Evolutionary conservation across 2,797 vertebrate species (phyloP).

Genomic region (Lophotriccus pileatus): DNA sequence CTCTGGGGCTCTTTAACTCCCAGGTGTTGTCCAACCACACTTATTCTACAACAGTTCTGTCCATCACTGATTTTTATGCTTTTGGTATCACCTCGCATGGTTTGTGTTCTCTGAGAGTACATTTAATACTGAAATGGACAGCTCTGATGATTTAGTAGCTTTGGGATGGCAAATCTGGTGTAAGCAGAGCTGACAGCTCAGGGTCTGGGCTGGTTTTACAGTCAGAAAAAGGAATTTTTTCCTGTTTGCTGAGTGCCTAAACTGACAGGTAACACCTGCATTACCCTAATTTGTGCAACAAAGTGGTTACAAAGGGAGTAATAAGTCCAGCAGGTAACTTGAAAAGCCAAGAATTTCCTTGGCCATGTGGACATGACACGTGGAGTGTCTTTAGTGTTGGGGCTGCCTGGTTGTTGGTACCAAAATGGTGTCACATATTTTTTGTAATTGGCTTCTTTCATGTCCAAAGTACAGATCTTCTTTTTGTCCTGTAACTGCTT

Average conservation of each 20-base stretch:
- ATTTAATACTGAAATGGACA: fast-evolving
- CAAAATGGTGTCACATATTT: not conserved
- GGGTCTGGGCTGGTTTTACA: not conserved
- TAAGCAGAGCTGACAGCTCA: not conserved
- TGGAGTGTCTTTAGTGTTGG: not conserved
- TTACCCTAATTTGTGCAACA: fast-evolving
- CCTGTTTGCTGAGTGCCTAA: fast-evolving
- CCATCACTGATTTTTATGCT: not conserved
- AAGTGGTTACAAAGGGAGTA: not conserved
- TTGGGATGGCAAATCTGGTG: not conserved
- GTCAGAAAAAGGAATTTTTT: not conserved
- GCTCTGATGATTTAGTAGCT: not conserved
- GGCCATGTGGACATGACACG: not conserved
- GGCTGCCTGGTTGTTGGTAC: not conserved
- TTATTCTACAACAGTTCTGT: not conserved
- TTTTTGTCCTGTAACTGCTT: not conserved
- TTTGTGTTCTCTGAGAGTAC: not conserved
- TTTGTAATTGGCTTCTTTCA: not conserved
- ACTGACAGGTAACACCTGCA: not conserved
- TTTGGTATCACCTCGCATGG: not conserved
- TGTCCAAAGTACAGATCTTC: not conserved
- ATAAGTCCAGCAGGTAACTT: not conserved
- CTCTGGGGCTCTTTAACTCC: not conserved
- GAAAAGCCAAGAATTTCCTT: not conserved
- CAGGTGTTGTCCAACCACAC: not conserved